These are phyloP conservation scores for Eulemur rubriventer DNA, from an alignment of 2,797 vertebrate species.

Conservation along the genomic window DNA sequence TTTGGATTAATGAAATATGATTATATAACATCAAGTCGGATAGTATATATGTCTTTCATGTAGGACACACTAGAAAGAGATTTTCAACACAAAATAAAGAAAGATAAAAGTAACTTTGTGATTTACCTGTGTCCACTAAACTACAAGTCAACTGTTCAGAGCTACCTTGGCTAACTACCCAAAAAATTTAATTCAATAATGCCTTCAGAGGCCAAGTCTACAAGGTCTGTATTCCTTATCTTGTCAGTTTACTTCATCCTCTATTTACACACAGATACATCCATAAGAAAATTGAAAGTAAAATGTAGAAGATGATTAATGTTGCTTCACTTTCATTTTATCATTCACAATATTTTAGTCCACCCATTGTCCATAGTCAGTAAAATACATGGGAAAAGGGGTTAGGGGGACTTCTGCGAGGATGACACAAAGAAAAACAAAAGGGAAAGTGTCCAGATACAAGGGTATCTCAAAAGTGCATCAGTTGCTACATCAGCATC, in stretches of 20 bases:
- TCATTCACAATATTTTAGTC: background rate
- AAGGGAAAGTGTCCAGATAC: background rate
- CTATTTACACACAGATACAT: background rate
- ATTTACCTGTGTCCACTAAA: constrained; percentile 59
- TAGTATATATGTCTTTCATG: background rate
- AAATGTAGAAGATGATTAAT: background rate
- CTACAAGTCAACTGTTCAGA: constrained; percentile 43
- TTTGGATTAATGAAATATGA: constrained; percentile 48
- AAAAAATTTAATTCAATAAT: constrained; percentile 43
- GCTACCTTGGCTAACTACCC: constrained; percentile 37
- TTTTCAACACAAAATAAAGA: constrained; percentile 61
- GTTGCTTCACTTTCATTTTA: background rate
- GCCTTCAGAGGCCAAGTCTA: background rate
- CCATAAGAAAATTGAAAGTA: background rate
- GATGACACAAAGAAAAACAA: background rate
- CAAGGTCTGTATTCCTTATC: background rate
- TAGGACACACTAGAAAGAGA: constrained; percentile 54
- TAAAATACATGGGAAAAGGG: background rate
- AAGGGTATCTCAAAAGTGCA: background rate
- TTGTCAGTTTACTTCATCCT: background rate
- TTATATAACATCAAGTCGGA: constrained; percentile 30
- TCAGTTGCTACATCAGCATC: rapidly evolving
- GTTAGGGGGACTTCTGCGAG: background rate
- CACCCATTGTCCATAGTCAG: background rate
- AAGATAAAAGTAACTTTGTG: constrained; percentile 56